These are phyloP conservation scores for Bursaphelenchus okinawaensis DNA, from an alignment of 2,888 invertebrate genomes.

Conservation along the genomic window DNA sequence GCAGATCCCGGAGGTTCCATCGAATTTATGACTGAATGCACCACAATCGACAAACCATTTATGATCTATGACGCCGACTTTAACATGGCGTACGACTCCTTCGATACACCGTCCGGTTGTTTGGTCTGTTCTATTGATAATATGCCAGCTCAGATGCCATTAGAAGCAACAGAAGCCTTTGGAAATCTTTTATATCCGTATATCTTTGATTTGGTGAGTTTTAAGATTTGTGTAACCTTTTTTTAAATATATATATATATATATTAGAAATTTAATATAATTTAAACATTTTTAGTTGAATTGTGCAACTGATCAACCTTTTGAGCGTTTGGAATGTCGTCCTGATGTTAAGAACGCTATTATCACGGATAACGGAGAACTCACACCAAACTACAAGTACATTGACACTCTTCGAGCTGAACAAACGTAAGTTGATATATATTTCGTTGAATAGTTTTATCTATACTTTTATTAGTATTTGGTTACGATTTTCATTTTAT, in stretches of 20 bases:
- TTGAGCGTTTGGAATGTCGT: slow-evolving; percentile 45
- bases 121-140: slow-evolving; percentile 99
- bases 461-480: too few relatives aligned
- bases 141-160: slow-evolving; percentile 97
- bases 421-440: slow-evolving; percentile 26
- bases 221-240: neutral
- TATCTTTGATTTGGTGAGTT: slow-evolving; percentile 71
- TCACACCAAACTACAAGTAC: slow-evolving; percentile 89
- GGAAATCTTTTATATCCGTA: slow-evolving; percentile 86
- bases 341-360: slow-evolving; percentile 68
- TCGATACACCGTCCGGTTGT: slow-evolving; percentile 64
- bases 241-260: neutral
- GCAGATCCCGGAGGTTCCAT: slow-evolving; percentile 98
- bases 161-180: slow-evolving; percentile 94
- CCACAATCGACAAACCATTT: slow-evolving; percentile 97
- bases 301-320: slow-evolving; percentile 46
- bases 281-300: slow-evolving; percentile 40
- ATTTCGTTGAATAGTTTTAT: neutral
- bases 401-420: slow-evolving; percentile 76
- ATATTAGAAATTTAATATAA: neutral
- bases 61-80: slow-evolving; percentile 98
- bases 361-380: slow-evolving; percentile 85
- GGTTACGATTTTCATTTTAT: too few relatives aligned
- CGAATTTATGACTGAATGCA: slow-evolving; percentile 99
- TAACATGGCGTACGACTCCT: slow-evolving; percentile 80